Conservation (phyloP, 2,797 vertebrate genomes). For the Schizopygopsis malacanthus region DNA sequence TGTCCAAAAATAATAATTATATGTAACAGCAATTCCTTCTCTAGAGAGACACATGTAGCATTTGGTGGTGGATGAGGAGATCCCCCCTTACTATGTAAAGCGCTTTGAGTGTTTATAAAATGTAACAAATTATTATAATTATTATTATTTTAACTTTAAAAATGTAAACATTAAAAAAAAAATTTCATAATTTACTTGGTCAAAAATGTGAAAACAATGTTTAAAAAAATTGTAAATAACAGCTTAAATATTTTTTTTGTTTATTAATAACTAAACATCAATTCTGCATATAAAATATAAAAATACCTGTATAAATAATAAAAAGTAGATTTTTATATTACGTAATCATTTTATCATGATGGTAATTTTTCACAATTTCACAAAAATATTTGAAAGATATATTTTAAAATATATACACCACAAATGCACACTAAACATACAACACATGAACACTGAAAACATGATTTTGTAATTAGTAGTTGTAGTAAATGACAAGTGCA, state of each 20-base stretch:
- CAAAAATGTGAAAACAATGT: not conserved
- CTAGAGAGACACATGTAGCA: not conserved
- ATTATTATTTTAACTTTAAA: too few species aligned
- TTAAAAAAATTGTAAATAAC: too few species aligned
- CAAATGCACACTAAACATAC: not conserved
- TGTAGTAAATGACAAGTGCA: not conserved
- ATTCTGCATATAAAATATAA: not conserved
- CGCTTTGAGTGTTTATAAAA: too few species aligned
- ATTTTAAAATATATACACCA: not conserved
- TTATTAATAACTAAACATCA: not conserved
- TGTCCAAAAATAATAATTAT: not conserved
- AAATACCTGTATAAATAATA: not conserved
- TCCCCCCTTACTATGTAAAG: too few species aligned
- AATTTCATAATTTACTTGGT: not conserved
- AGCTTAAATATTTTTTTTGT: not conserved
- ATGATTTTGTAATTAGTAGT: not conserved
- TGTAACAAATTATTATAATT: too few species aligned
- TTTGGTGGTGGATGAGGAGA: too few species aligned
- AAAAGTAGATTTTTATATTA: not conserved
- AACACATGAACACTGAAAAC: not conserved
- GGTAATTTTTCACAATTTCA: not conserved
- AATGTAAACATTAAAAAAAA: too few species aligned
- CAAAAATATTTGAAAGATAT: not conserved
- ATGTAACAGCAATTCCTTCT: not conserved
- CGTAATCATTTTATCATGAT: not conserved